Percentiles rank a stretch among this genome's conserved stretches.
Evolutionary conservation across 1,140 invertebrate species (phyloP).

Genomic region (Aphis craccivora): DNA sequence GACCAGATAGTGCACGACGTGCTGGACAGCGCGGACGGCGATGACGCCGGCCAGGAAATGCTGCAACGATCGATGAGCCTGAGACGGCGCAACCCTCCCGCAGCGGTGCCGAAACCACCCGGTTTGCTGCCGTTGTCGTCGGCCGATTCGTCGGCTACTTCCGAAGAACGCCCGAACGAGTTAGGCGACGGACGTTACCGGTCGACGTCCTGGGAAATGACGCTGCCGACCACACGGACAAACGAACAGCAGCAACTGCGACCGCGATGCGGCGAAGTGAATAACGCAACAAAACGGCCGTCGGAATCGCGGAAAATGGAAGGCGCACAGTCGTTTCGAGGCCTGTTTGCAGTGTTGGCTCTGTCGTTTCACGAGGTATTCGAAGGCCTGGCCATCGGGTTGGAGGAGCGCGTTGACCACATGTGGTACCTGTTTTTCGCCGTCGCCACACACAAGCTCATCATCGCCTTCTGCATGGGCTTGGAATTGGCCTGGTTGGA

Average conservation of each 20-base stretch:
- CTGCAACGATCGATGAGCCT: constrained; percentile 70
- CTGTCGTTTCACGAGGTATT: constrained; percentile 83
- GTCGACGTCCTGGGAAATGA: background rate
- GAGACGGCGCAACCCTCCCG: constrained; percentile 65
- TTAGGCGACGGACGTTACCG: background rate
- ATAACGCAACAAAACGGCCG: constrained; percentile 16
- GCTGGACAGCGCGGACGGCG: constrained; percentile 64
- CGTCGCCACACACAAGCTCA: constrained; percentile 78
- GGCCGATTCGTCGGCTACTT: constrained; percentile 60
- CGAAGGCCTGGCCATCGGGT: constrained; percentile 81
- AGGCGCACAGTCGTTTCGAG: constrained; percentile 67
- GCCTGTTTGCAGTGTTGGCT: constrained; percentile 75
- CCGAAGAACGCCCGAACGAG: constrained; percentile 58
- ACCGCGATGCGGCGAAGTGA: constrained; percentile 22
- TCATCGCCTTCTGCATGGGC: constrained; percentile 76
- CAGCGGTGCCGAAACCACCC: too few species aligned
- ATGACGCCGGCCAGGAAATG: constrained; percentile 64
- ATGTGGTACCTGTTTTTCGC: constrained; percentile 76
- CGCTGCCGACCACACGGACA: background rate
- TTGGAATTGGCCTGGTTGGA: constrained; percentile 74
- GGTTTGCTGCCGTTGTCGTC: constrained; percentile 1
- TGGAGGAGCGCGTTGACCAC: constrained; percentile 71
- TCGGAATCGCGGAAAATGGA: background rate
- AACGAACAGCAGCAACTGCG: background rate
- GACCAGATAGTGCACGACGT: constrained; percentile 75